These are phyloP conservation scores for Lontra canadensis DNA, from an alignment of 2,113 vertebrate species.

Conservation along the genomic window DNA sequence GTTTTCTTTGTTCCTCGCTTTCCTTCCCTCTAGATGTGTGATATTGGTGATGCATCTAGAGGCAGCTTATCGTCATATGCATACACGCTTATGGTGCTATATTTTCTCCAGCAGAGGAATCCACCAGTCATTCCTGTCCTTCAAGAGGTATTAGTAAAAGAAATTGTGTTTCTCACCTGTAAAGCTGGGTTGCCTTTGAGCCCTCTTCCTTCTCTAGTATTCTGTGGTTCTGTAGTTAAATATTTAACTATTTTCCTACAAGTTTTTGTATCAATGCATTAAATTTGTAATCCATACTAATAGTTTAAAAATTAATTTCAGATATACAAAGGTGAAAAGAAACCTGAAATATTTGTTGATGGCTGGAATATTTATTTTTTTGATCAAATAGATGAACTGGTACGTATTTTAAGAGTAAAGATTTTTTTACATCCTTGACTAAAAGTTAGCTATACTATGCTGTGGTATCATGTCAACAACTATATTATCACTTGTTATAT, in stretches of 20 bases:
- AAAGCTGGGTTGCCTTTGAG: neutral
- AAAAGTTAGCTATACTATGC: slow-evolving; percentile 12
- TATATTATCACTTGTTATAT: neutral
- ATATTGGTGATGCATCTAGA: slow-evolving; percentile 96
- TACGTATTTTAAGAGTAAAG: slow-evolving; percentile 81
- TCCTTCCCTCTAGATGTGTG: slow-evolving; percentile 89
- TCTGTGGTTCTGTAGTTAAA: slow-evolving; percentile 42
- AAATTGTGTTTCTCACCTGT: neutral
- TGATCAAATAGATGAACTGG: slow-evolving; percentile 90
- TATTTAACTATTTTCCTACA: slow-evolving; percentile 60
- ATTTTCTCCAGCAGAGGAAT: slow-evolving; percentile 94
- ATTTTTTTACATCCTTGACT: slow-evolving; percentile 48
- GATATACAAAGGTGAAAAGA: slow-evolving; percentile 91
- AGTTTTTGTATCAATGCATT: slow-evolving; percentile 56
- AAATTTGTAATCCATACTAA: slow-evolving; percentile 69
- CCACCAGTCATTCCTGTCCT: slow-evolving; percentile 95
- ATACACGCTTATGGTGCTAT: slow-evolving; percentile 97
- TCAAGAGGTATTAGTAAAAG: slow-evolving; percentile 90
- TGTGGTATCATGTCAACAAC: neutral
- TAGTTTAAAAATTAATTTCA: slow-evolving; percentile 81
- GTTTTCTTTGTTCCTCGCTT: neutral
- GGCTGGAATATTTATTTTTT: slow-evolving; percentile 97
- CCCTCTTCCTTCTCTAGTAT: slow-evolving; percentile 15
- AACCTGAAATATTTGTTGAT: slow-evolving; percentile 93
- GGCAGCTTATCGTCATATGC: slow-evolving; percentile 97